Evolutionary conservation across 1,140 invertebrate genomes (phyloP).

Genomic region (roundworm (Caenorhabditis elegans)): DNA sequence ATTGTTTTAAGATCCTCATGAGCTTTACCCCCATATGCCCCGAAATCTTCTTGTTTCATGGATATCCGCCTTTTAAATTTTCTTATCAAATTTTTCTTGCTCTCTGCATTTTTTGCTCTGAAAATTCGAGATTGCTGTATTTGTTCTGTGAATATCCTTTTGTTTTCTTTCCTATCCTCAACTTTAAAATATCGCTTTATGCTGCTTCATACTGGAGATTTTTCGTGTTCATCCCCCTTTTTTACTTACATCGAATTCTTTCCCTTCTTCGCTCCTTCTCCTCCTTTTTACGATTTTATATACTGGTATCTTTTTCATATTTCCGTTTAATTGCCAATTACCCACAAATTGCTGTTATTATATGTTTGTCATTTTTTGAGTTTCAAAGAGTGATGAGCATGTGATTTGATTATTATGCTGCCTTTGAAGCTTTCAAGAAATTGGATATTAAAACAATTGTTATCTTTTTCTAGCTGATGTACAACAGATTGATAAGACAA

Average conservation of each 20-base stretch:
- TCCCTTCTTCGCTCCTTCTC: not conserved
- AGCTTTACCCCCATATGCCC: conserved; percentile 15
- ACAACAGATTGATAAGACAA: too few relatives aligned
- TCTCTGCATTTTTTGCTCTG: not conserved
- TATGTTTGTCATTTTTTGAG: too few relatives aligned
- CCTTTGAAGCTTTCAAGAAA: too few relatives aligned
- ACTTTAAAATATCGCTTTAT: conserved; percentile 30
- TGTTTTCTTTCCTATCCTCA: not conserved
- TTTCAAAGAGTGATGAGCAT: too few relatives aligned
- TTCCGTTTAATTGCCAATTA: not conserved
- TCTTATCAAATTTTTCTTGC: not conserved
- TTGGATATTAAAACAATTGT: too few relatives aligned
- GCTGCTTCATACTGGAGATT: not conserved
- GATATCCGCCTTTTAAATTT: not conserved
- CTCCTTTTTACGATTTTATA: not conserved
- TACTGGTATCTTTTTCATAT: not conserved
- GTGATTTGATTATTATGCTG: too few relatives aligned
- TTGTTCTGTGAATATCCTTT: too few relatives aligned
- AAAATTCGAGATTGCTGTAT: not conserved
- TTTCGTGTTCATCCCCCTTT: not conserved
- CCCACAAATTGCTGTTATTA: too few relatives aligned
- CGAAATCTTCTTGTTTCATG: conserved; percentile 2
- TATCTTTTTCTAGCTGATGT: too few relatives aligned
- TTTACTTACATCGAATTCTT: conserved; percentile 11
- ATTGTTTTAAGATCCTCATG: not conserved